phyloP scores from a whole-genome alignment of 2,113 vertebrate genomes.

The Aldabrachelys gigantea region DNA sequence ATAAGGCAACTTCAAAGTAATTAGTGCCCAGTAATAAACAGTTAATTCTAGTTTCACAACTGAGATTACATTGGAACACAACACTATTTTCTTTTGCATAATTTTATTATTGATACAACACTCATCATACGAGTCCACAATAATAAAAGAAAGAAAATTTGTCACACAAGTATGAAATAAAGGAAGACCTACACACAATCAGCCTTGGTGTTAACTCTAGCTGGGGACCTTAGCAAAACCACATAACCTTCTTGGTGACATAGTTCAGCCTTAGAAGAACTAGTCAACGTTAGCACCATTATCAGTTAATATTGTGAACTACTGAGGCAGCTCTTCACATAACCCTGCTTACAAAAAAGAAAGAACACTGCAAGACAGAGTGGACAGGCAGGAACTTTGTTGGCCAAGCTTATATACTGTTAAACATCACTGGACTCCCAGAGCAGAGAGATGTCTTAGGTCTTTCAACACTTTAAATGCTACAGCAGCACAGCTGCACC shows the following conservation, averaged over 20 bases:
- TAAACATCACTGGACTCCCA: neutral
- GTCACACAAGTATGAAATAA: neutral
- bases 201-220: neutral
- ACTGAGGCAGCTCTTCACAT: neutral
- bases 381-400: neutral
- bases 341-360: neutral
- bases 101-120: neutral
- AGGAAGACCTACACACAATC: neutral
- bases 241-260: neutral
- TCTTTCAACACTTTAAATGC: no score
- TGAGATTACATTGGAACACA: neutral
- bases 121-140: neutral
- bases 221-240: neutral
- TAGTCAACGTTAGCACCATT: neutral
- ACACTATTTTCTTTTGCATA: accelerated
- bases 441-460: neutral
- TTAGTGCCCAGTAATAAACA: neutral
- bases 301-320: neutral
- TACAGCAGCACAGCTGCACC: no score
- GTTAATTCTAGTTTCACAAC: neutral
- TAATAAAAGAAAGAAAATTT: neutral
- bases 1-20: neutral
- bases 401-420: neutral
- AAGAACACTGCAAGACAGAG: neutral
- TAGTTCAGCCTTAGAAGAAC: neutral